phyloP scores from a whole-genome alignment of 2,113 vertebrate species.

The Damaliscus lunatus region DNA sequence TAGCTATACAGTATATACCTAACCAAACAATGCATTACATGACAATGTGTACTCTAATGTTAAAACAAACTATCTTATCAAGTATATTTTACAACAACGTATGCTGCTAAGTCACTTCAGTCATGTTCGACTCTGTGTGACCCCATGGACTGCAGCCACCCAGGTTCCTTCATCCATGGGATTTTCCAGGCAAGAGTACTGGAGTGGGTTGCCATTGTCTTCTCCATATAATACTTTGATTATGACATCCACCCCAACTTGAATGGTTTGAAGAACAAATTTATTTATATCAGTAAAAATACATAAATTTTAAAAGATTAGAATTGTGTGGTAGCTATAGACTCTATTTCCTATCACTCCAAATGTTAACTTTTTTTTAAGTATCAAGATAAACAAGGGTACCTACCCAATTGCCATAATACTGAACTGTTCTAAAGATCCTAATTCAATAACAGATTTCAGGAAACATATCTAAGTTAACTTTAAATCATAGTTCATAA shows the following conservation, averaged over 20 bases:
- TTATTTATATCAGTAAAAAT: not conserved
- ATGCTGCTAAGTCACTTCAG: not conserved
- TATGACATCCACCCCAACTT: not conserved
- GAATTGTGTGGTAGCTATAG: not conserved
- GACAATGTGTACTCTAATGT: not conserved
- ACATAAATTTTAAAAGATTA: not conserved
- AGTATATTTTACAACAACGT: not conserved
- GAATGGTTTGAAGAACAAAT: not conserved
- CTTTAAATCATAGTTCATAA: not conserved
- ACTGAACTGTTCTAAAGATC: not conserved
- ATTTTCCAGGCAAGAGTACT: too few relatives aligned
- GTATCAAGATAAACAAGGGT: not conserved
- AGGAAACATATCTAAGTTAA: not conserved
- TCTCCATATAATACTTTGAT: not conserved
- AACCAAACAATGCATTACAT: not conserved
- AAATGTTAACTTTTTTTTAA: not conserved
- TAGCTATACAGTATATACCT: not conserved
- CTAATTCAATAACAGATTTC: not conserved
- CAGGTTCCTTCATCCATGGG: too few relatives aligned
- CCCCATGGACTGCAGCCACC: too few relatives aligned
- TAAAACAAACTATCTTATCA: not conserved
- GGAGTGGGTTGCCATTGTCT: too few relatives aligned
- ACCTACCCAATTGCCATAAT: not conserved
- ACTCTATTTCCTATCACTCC: not conserved
- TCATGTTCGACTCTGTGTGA: too few relatives aligned